Evolutionary conservation across 2,113 vertebrate species (phyloP).

Genomic region (Excalfactoria chinensis): DNA sequence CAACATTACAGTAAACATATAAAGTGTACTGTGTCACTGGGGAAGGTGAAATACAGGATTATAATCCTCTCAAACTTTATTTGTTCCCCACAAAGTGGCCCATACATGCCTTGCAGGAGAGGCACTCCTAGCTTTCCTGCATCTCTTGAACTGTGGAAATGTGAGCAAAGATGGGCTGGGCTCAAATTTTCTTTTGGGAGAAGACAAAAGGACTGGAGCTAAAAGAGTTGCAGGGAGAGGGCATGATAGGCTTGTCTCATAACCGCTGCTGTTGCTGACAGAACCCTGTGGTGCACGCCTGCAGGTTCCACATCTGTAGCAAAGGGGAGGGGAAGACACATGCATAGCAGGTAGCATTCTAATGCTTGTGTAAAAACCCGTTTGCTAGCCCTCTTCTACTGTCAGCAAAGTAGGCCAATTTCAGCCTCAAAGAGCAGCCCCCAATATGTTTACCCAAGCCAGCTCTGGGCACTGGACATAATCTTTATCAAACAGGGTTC

Average conservation of each 20-base stretch:
- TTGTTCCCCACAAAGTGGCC: background rate
- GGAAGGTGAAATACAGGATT: background rate
- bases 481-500: background rate
- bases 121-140: background rate
- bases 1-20: background rate
- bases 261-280: background rate
- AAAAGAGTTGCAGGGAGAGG: background rate
- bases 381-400: background rate
- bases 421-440: background rate
- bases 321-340: background rate
- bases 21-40: background rate
- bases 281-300: fast-evolving
- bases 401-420: background rate
- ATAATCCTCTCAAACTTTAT: background rate
- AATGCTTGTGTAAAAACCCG: background rate
- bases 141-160: background rate
- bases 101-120: fast-evolving
- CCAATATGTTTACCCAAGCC: background rate
- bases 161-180: background rate
- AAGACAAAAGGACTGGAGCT: background rate
- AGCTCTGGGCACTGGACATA: background rate
- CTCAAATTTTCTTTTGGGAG: background rate
- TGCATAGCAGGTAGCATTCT: fast-evolving
- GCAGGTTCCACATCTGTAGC: background rate
- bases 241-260: background rate